Evolutionary conservation across 2,888 invertebrate genomes (phyloP), one percentile per base, ranked within the genome.

Genomic region (Ichneumon xanthorius): DNA sequence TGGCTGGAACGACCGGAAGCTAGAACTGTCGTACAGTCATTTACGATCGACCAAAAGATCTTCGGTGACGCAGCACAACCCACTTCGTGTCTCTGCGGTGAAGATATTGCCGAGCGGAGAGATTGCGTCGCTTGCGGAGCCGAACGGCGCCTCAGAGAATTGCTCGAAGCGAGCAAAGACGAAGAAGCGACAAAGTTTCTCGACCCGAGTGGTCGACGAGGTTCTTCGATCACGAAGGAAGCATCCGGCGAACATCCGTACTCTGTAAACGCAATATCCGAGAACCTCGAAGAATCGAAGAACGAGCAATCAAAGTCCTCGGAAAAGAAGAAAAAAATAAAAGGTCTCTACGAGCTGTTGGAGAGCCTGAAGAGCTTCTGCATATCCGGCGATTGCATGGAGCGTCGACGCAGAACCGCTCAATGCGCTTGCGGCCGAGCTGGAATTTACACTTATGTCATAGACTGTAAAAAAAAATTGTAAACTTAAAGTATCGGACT

Each of bases 381-480:
- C 26, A 75, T 85, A 55, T 37, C 55, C 22, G 79, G 26, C 1
- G 22, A 75, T 75, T 78, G 73, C 45, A 63, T 67, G 37, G 61
- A 75, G n/a, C 40, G 26, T 67, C 65, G 70, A 48, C 26, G 75
- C 26, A 65, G 65, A 48, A 58, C 40, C 7, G 58, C 48, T 19
- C 11, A 45, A 22, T 63, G 77, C 30, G 33, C 4, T 19, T 65
- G 65, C 16, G 14, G 53, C 63, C 73, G 16, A 53, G 70, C 55
- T 45, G 77, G 76, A 7, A 61, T 84, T 81, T 78, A 81, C 48
- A 55, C 73, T 48, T 78, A 78, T 55, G 68, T 81, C 2, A 81
- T 84, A 22, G 45, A 45, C 0, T 26, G 26, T 26, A 26, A 26
- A 26, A 26, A 26, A 26, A 26, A 26, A 26, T 26, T 26, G 26